Base-by-base conservation (phyloP, 2,888 invertebrate genomes). In the Dynastes grantii region DNA sequence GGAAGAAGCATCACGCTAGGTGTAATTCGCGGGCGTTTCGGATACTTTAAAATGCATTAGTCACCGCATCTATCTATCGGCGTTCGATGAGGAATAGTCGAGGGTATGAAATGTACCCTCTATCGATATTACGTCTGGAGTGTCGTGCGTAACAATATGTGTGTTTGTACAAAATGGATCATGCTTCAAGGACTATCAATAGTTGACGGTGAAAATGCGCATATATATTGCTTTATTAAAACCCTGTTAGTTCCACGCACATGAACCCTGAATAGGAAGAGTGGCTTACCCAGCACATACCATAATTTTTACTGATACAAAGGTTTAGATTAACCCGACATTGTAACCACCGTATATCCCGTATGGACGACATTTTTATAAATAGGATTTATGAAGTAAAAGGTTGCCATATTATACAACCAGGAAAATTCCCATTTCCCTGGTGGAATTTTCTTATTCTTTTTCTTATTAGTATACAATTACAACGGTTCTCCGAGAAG, bases 31-130 rank as follows among this genome's bases (percentile, higher is more conserved):
- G 84, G 84, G 81, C 80, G 83, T 80, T 82, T 78, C 80, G 78
- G 82, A 81, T 84, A 81, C 83, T 86, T 86, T 86, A 85, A 85
- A 86, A 85, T 82, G 80, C 86, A 87, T 87, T 85, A 84, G 83
- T 86, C 85, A 85, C 84, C 71, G 40, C 55, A 71, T 40, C 13
- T 71, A 51, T 71, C 71, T 40, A 86, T 86, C 83, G 85, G 85
- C 83, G 85, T 84, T 83, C 80, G 78, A 81, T 80, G 81, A 76
- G 79, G 45, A 27, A 64, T 16, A 80, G 61, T 3, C 8, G 11
- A 29, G 61, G 55, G n/a, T 13, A 6, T 55, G 55, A n/a, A n/a
- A 11, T 16, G 29, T 29, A 22, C 58, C 71, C 32, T 71, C 55
- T 67, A 58, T 71, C 71, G 27, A 37, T 53, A 9, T 71, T 40